phyloP scores from a whole-genome alignment of 2,113 vertebrate genomes.

The Egretta garzetta region DNA sequence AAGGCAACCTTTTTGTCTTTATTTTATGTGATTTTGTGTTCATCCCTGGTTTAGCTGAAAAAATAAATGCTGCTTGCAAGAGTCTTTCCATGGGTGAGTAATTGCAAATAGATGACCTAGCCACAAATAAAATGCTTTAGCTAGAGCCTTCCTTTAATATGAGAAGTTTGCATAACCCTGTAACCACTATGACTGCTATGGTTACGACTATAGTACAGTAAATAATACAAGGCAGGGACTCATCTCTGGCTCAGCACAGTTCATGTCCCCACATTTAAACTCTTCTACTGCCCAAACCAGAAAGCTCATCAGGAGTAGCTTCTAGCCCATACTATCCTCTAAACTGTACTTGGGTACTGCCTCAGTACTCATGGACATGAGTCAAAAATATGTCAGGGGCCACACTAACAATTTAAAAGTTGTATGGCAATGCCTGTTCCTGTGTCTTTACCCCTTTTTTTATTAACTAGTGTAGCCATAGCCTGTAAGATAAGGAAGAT shows the following conservation, averaged over 20 bases:
- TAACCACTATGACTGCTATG: not conserved
- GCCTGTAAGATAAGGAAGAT: not conserved
- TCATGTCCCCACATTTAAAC: not conserved
- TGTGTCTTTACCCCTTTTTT: not conserved
- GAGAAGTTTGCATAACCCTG: constrained; percentile 17
- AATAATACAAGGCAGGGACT: not conserved
- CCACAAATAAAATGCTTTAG: not conserved
- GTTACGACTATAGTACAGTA: constrained; percentile 5
- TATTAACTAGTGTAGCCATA: not conserved
- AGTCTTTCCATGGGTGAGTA: not conserved
- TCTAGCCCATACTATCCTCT: not conserved
- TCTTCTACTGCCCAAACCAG: not conserved
- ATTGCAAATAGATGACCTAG: not conserved
- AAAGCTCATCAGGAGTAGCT: not conserved
- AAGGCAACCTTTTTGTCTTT: not conserved
- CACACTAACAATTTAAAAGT: not conserved
- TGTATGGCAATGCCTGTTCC: not conserved
- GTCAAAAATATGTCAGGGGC: not conserved
- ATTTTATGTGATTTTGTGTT: not conserved
- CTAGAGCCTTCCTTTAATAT: not conserved
- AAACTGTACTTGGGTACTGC: not conserved
- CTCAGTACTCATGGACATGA: not conserved
- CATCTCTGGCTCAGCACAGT: not conserved
- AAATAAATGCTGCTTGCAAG: constrained; percentile 7
- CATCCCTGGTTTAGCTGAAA: constrained; percentile 3